These are phyloP conservation scores for Atta colombica DNA, from an alignment of 1,140 invertebrate genomes.

Conservation along the genomic window DNA sequence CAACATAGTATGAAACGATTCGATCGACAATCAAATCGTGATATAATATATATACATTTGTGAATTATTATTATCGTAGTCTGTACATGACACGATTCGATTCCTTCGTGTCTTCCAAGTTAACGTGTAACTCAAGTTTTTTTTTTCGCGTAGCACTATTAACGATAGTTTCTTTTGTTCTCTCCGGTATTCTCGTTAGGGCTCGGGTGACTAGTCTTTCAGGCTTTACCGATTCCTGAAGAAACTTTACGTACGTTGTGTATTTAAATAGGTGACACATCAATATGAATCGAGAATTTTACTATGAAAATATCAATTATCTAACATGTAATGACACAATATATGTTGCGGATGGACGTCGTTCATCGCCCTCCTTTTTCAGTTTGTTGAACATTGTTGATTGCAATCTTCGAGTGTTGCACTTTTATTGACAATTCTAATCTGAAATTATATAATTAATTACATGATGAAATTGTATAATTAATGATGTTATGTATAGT, in stretches of 20 bases:
- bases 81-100: slow-evolving; percentile 64
- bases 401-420: background rate
- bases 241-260: background rate
- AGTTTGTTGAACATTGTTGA: background rate
- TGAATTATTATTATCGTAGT: slow-evolving; percentile 43
- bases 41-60: slow-evolving; percentile 52
- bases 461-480: background rate
- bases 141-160: slow-evolving; percentile 44
- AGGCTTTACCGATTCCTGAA: background rate
- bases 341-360: background rate
- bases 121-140: slow-evolving; percentile 45
- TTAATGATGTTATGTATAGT: no score
- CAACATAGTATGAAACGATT: slow-evolving; percentile 46
- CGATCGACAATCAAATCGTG: slow-evolving; percentile 71
- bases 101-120: slow-evolving; percentile 78
- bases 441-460: slow-evolving; percentile 26
- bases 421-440: background rate
- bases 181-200: slow-evolving; percentile 1
- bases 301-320: background rate
- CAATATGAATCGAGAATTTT: background rate
- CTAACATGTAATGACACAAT: background rate
- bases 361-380: no score
- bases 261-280: background rate
- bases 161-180: slow-evolving; percentile 20
- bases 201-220: background rate